Evolutionary conservation across 1,140 invertebrate genomes (phyloP).

Genomic region (Heterodera carotae): DNA sequence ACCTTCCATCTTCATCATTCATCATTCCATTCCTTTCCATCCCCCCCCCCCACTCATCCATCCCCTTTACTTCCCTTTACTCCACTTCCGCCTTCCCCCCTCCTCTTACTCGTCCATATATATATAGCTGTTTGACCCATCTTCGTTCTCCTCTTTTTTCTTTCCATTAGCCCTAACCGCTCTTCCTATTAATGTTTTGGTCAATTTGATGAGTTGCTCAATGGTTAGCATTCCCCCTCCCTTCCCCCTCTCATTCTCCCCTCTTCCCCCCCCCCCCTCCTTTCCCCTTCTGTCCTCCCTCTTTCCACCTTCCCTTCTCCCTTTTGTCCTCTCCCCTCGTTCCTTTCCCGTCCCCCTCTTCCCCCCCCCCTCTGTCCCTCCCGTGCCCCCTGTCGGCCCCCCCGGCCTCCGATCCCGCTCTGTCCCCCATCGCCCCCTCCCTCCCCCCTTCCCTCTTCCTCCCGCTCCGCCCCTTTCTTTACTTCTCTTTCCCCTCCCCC

Average conservation of each 20-base stretch:
- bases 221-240: neutral
- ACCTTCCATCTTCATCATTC: neutral
- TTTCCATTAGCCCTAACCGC: neutral
- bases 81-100: neutral
- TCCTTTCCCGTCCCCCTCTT: too few species aligned
- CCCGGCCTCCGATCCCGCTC: too few species aligned
- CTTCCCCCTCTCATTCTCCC: neutral
- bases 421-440: too few species aligned
- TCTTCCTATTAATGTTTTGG: neutral
- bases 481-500: too few species aligned
- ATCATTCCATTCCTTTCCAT: neutral
- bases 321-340: too few species aligned
- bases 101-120: constrained; percentile 3
- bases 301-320: too few species aligned
- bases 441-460: too few species aligned
- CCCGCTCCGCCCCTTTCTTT: too few species aligned
- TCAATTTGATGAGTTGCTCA: neutral
- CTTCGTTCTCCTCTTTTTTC: neutral
- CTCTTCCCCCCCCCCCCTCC: too few species aligned
- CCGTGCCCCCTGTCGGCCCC: too few species aligned
- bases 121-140: neutral
- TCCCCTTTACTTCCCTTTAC: neutral
- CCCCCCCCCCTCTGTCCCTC: too few species aligned
- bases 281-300: too few species aligned
- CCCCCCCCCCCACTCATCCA: neutral